Conservation (phyloP, 2,888 invertebrate species). For the Rugalucina vietnamica region DNA sequence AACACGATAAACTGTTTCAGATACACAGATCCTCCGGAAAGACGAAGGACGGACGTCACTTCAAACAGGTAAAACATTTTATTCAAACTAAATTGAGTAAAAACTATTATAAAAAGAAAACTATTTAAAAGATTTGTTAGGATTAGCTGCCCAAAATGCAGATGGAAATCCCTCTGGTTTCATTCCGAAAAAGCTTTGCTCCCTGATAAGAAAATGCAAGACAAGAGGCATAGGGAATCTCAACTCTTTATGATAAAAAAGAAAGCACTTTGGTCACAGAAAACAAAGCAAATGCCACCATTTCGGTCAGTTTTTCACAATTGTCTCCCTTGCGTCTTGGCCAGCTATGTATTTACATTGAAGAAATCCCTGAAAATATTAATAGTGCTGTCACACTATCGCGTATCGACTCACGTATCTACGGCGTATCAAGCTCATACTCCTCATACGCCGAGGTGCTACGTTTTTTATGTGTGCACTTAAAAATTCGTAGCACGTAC, state of each 20-base stretch:
- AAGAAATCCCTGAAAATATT: neutral
- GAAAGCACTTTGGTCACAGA: neutral
- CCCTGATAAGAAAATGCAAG: constrained; percentile 12
- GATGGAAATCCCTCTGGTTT: neutral
- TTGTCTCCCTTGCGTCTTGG: neutral
- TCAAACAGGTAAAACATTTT: neutral
- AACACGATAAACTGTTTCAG: constrained; percentile 4
- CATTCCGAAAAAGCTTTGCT: neutral
- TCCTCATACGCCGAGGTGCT: no score
- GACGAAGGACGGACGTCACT: neutral
- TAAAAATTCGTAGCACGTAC: no score
- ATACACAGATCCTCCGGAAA: neutral
- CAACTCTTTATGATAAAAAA: neutral
- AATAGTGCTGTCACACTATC: no score
- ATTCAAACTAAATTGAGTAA: constrained; percentile 1
- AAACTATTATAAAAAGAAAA: neutral
- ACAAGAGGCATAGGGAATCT: constrained; percentile 11
- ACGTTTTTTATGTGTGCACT: no score
- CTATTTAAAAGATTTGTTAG: neutral
- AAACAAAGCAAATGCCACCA: neutral
- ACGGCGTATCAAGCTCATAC: no score
- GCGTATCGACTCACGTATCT: no score
- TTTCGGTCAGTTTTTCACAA: no score
- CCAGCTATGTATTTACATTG: neutral
- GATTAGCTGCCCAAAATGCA: neutral